phyloP scores from a whole-genome alignment of 2,797 vertebrate genomes.

The Myotis pilosus region DNA sequence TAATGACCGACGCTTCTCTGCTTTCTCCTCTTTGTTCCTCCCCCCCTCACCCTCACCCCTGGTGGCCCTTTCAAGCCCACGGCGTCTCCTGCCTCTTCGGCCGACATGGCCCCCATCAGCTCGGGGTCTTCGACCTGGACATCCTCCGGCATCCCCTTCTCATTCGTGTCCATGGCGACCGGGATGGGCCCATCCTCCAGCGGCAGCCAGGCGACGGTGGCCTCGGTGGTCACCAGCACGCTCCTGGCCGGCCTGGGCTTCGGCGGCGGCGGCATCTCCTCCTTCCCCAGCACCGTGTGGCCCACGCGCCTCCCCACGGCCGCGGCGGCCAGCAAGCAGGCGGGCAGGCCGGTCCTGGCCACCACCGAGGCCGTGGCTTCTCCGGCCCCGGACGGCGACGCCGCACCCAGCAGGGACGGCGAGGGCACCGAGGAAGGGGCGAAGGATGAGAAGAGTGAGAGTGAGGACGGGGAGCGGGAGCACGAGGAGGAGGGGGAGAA shows the following conservation, averaged over 20 bases:
- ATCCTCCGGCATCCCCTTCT: conserved; percentile 96
- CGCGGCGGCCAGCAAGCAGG: conserved; percentile 82
- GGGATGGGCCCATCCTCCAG: conserved; percentile 97
- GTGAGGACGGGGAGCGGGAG: conserved; percentile 87
- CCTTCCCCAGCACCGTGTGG: conserved; percentile 95
- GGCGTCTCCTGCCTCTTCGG: conserved; percentile 94
- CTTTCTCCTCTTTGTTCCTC: conserved; percentile 69
- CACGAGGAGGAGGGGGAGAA: conserved; percentile 89
- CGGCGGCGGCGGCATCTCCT: conserved; percentile 93
- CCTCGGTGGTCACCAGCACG: conserved; percentile 96
- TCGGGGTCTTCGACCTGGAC: conserved; percentile 98
- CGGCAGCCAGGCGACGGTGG: conserved; percentile 95
- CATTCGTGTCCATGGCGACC: conserved; percentile 97
- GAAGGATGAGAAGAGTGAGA: conserved; percentile 87
- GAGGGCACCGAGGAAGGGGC: conserved; percentile 85
- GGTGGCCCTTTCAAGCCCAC: conserved; percentile 88
- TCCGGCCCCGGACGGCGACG: conserved; percentile 83
- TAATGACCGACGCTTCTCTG: conserved; percentile 64
- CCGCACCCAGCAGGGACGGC: conserved; percentile 77
- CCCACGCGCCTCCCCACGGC: conserved; percentile 86
- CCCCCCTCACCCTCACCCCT: conserved; percentile 61
- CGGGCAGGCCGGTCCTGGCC: conserved; percentile 82
- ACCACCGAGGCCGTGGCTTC: conserved; percentile 85
- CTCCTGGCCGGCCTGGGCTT: conserved; percentile 95
- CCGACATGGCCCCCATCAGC: conserved; percentile 98